Evolutionary conservation across 2,797 vertebrate genomes (phyloP).

Genomic region (Tinamus major): DNA sequence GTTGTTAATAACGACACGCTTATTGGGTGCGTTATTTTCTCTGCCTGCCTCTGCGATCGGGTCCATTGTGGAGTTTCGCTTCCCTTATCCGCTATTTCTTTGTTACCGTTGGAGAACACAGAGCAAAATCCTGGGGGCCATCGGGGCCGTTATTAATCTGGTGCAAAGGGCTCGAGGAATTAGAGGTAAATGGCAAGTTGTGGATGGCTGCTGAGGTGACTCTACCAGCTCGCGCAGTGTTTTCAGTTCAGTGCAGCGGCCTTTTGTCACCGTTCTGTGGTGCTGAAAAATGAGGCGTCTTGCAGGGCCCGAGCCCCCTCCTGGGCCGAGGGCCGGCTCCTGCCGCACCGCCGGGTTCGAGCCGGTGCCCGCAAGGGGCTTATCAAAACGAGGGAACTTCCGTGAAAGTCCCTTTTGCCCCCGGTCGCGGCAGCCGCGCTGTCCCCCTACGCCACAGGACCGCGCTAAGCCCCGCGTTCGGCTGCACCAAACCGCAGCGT

Average conservation of each 20-base stretch:
- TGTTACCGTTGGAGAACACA: slow-evolving; percentile 52
- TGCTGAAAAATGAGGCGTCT: slow-evolving; percentile 33
- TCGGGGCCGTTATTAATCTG: slow-evolving; percentile 17
- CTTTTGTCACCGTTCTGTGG: background rate
- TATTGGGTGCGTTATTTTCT: slow-evolving; percentile 62
- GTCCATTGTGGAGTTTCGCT: slow-evolving; percentile 54
- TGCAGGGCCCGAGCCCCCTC: background rate
- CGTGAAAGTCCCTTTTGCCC: background rate
- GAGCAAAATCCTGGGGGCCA: slow-evolving; percentile 5
- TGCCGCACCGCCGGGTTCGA: background rate
- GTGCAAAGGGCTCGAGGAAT: background rate
- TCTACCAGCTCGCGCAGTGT: background rate
- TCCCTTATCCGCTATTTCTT: slow-evolving; percentile 52
- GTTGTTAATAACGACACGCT: slow-evolving; percentile 65
- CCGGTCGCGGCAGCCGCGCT: rapidly evolving
- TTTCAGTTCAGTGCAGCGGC: slow-evolving; percentile 14
- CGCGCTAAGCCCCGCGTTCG: rapidly evolving
- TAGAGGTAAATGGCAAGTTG: slow-evolving; percentile 4
- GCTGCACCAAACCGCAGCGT: background rate
- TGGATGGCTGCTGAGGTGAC: background rate
- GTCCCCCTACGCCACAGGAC: background rate
- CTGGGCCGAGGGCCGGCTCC: background rate
- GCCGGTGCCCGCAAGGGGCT: background rate
- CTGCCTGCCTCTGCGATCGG: slow-evolving; percentile 55
- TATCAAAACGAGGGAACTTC: background rate